Base-by-base conservation (phyloP, 2,113 vertebrate genomes). In the Sisor rabdophorus region DNA sequence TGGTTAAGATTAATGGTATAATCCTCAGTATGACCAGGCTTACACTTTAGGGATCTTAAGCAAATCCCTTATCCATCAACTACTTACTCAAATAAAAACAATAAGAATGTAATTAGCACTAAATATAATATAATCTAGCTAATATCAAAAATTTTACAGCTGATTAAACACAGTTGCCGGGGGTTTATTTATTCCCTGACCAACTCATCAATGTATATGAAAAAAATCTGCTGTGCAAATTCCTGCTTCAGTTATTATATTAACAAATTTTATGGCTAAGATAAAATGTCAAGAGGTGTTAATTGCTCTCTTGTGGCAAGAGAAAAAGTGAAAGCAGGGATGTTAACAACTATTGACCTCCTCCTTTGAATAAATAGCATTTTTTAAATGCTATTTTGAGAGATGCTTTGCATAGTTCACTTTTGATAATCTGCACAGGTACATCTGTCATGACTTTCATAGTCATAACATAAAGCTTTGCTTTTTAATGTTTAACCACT, bases 241-340 rank as follows among this genome's bases (percentile, higher is more conserved):
- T 47, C 44, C 13, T 60, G 19, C 40, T 70, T 59, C 22, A 10
- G 32, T 64, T 26, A 50, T 54, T 68, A 44, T 44, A 44, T 44
- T 44, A 44, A 44, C 40, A 44, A 44, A 9, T 44, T 64, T 71
- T 28, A 59, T 9, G 48, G 69, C 30, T 11, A 24, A 64, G 55
- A 56, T 56, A 9, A 72, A 71, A 64, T 65, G 59, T 65, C 69
- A 78, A 78, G 70, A 65, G 59, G 50, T 47, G 59, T 26, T 72
- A 47, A 78, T 50, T 53, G 69, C 60, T 63, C 30, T 70, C 44
- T 40, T 54, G 54, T 60, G 54, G 12, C 75, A 59, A 0, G 12
- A 69, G 12, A 48, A 22, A 75, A 36, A 36, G 30, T 13, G 13
- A 65, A 67, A 76, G 74, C 32, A 28, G 52, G 47, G 52, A 16